Evolutionary conservation across 2,888 invertebrate genomes (phyloP).

Genomic region (Agriotes lineatus): DNA sequence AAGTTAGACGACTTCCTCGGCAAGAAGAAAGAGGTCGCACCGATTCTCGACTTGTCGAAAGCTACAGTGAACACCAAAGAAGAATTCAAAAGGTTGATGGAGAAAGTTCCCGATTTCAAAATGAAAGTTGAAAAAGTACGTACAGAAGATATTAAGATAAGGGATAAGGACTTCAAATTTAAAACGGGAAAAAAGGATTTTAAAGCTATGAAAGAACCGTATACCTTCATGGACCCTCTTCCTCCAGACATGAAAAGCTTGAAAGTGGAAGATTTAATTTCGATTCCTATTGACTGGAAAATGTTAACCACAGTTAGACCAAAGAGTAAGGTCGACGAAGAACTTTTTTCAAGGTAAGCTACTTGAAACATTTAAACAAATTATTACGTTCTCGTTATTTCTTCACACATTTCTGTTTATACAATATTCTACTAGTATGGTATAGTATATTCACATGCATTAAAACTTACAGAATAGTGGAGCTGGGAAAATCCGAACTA

Average conservation of each 20-base stretch:
- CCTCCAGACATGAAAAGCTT: slow-evolving; percentile 85
- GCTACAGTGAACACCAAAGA: slow-evolving; percentile 82
- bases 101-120: slow-evolving; percentile 91
- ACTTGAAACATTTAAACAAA: no score
- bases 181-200: slow-evolving; percentile 81
- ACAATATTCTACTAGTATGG: no score
- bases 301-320: slow-evolving; percentile 92
- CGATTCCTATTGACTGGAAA: slow-evolving; percentile 91
- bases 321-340: slow-evolving; percentile 86
- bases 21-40: slow-evolving; percentile 87
- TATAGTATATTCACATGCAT: no score
- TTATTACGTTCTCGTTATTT: no score
- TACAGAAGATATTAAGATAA: slow-evolving; percentile 82
- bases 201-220: slow-evolving; percentile 74
- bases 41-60: slow-evolving; percentile 87
- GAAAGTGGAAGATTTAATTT: slow-evolving; percentile 82
- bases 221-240: slow-evolving; percentile 81
- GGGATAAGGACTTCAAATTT: slow-evolving; percentile 81
- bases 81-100: slow-evolving; percentile 85
- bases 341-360: slow-evolving; percentile 82
- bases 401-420: no score
- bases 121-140: slow-evolving; percentile 88
- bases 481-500: slow-evolving; percentile 83
- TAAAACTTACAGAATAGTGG: slow-evolving; percentile 80
- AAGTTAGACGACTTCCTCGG: slow-evolving; percentile 86